These are phyloP conservation scores for Lepidothrix coronata DNA, from an alignment of 2,113 vertebrate species.

Conservation along the genomic window DNA sequence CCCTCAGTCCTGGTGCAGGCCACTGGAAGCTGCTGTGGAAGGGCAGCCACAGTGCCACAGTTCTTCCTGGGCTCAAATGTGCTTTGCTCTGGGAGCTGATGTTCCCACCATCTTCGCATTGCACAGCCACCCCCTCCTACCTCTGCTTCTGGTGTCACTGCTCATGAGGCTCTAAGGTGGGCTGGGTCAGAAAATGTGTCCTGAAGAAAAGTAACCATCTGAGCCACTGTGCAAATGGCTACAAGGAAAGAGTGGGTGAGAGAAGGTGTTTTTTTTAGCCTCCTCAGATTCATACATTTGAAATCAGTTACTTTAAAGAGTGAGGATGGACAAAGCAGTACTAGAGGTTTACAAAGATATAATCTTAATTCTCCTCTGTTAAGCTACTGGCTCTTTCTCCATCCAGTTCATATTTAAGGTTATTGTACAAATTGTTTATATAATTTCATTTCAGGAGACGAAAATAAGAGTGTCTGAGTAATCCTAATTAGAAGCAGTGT, in stretches of 20 bases:
- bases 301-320: background rate
- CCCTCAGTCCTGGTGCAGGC: background rate
- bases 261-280: background rate
- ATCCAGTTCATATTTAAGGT: background rate
- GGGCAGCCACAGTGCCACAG: background rate
- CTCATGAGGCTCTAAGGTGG: background rate
- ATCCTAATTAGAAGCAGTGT: background rate
- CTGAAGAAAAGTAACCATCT: background rate
- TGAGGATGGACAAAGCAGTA: background rate
- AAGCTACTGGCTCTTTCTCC: background rate
- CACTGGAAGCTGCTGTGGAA: background rate
- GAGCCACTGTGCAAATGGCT: background rate
- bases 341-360: background rate
- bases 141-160: background rate
- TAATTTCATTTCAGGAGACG: background rate
- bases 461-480: background rate
- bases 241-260: background rate
- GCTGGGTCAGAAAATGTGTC: background rate
- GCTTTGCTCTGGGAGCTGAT: background rate
- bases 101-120: too few relatives aligned
- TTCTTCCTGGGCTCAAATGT: background rate
- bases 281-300: background rate
- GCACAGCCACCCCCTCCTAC: background rate
- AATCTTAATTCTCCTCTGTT: background rate
- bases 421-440: background rate